Percentiles rank a stretch among this genome's conserved stretches.
These are phyloP conservation scores for Mimachlamys varia DNA, from an alignment of 2,888 invertebrate species.

Conservation along the genomic window DNA sequence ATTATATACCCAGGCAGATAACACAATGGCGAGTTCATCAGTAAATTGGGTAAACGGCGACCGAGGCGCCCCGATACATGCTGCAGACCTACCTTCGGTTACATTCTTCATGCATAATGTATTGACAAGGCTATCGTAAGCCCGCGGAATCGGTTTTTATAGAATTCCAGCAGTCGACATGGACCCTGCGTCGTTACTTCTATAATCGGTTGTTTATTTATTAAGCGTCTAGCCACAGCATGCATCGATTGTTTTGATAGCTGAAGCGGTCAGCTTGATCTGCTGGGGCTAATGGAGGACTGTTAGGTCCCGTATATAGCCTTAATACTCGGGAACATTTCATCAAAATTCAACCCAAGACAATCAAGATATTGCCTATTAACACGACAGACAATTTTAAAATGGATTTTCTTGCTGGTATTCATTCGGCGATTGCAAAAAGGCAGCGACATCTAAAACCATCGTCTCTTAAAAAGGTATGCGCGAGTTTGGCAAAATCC, in stretches of 20 bases:
- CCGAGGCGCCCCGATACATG: neutral
- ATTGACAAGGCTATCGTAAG: neutral
- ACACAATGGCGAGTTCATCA: conserved; percentile 28
- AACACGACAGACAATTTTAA: too few relatives aligned
- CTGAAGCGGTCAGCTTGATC: conserved; percentile 7
- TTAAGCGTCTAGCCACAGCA: conserved; percentile 12
- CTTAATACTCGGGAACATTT: neutral
- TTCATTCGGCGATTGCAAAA: too few relatives aligned
- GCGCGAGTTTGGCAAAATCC: too few relatives aligned
- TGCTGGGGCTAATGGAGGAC: neutral
- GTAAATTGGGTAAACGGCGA: neutral
- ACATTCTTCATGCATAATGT: neutral
- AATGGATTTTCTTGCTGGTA: too few relatives aligned
- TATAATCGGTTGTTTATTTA: conserved; percentile 25
- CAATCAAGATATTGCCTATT: too few relatives aligned
- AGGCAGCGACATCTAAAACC: too few relatives aligned
- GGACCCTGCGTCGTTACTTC: neutral
- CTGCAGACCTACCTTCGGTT: neutral
- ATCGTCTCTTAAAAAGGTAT: too few relatives aligned
- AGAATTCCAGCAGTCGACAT: conserved; percentile 10
- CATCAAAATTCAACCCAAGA: too few relatives aligned
- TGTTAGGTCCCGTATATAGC: neutral
- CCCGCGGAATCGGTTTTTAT: neutral
- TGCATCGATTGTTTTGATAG: conserved; percentile 1
- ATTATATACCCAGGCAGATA: neutral